phyloP scores from a whole-genome alignment of 2,113 vertebrate genomes.

The Carlito syrichta region DNA sequence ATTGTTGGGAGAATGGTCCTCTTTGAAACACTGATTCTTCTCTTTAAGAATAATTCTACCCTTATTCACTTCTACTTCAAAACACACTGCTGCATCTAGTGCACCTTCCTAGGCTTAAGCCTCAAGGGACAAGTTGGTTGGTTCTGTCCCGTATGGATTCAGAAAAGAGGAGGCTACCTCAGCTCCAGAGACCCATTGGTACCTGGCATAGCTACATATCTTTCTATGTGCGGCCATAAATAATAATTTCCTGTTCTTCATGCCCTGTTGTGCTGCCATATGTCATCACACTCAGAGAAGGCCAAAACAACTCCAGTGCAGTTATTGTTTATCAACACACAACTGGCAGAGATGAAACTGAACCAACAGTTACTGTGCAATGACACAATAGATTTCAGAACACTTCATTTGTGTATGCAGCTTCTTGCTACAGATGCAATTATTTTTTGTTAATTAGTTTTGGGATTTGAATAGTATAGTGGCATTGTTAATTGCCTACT shows the following conservation, averaged over 20 bases:
- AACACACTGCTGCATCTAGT: not conserved
- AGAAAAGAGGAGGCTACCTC: not conserved
- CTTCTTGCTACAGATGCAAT: not conserved
- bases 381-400: not conserved
- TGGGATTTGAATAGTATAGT: not conserved
- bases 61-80: not conserved
- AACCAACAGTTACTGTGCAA: not conserved
- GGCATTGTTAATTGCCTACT: not conserved
- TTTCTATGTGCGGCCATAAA: conserved; percentile 8
- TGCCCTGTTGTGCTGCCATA: conserved; percentile 11
- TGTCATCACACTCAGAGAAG: not conserved
- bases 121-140: not conserved
- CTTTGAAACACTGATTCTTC: not conserved
- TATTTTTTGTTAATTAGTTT: conserved; percentile 14
- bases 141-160: not conserved
- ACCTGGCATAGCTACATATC: not conserved
- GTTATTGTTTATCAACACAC: conserved; percentile 13
- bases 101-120: not conserved
- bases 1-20: not conserved
- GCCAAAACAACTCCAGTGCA: not conserved
- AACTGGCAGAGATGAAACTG: not conserved
- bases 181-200: not conserved
- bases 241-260: not conserved
- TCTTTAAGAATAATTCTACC: not conserved
- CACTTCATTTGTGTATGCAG: not conserved